A percentile compares a stretch with the other conserved stretches of the same genome.
Conservation (phyloP, 2,113 vertebrate genomes). For the Megaptera novaeangliae region DNA sequence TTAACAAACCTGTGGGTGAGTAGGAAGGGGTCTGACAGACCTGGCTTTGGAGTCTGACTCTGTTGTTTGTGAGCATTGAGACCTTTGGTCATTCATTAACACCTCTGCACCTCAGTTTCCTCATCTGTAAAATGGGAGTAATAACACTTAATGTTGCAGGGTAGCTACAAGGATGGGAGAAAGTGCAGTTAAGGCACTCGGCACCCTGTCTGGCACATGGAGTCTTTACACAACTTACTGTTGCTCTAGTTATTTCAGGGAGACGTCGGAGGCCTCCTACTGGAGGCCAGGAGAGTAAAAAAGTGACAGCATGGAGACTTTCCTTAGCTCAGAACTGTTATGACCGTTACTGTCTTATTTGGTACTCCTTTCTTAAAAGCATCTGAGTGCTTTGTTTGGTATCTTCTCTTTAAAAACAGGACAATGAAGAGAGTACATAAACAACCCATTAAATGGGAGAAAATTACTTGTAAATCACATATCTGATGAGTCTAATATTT, state of each 20-base stretch:
- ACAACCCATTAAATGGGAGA: neutral
- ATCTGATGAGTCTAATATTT: neutral
- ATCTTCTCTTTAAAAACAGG: neutral
- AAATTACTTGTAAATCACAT: neutral
- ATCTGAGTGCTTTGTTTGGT: neutral
- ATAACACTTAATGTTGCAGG: neutral
- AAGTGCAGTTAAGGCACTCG: rapidly evolving
- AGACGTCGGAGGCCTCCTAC: neutral
- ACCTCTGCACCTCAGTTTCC: neutral
- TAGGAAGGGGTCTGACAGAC: neutral
- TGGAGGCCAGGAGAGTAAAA: neutral
- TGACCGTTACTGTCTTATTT: neutral
- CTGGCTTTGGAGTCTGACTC: neutral
- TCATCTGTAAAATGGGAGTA: neutral
- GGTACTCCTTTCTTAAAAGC: neutral
- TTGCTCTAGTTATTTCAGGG: neutral
- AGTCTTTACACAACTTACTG: neutral
- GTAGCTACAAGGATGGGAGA: neutral
- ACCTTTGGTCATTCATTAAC: neutral
- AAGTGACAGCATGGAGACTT: neutral
- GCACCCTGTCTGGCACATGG: neutral
- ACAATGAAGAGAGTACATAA: neutral
- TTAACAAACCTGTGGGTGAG: neutral
- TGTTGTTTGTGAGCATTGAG: neutral
- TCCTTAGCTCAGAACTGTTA: neutral